phyloP scores from a whole-genome alignment of 2,797 vertebrate genomes.

The Picus viridis region DNA sequence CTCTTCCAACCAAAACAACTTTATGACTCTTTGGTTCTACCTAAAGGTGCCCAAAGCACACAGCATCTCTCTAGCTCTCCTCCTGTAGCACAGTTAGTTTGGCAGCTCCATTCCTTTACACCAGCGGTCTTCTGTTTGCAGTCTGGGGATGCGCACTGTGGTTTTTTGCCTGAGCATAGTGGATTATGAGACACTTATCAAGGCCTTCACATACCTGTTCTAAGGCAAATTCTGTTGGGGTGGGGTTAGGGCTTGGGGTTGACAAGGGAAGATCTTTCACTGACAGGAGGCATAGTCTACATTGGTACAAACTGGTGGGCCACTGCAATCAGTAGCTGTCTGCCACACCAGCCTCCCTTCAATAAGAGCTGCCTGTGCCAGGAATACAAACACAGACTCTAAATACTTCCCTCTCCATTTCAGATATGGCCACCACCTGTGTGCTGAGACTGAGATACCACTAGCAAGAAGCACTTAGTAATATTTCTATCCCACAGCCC shows the following conservation, averaged over 20 bases:
- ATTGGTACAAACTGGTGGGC: background rate
- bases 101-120: background rate
- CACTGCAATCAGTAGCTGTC: background rate
- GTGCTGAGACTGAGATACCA: background rate
- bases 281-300: background rate
- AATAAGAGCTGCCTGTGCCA: background rate
- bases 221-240: background rate
- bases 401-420: rapidly evolving
- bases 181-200: background rate
- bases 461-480: background rate
- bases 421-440: rapidly evolving
- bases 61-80: background rate
- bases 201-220: background rate
- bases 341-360: background rate
- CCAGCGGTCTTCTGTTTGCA: background rate
- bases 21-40: background rate
- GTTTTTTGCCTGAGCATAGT: rapidly evolving
- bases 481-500: background rate
- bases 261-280: background rate
- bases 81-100: background rate
- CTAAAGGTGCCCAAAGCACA: background rate
- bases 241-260: background rate
- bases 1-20: too few species aligned
- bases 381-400: background rate
- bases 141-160: rapidly evolving